Evolutionary conservation across 2,888 invertebrate genomes (phyloP), one percentile per base, ranked within the genome.

Genomic region (Dugesia japonica): DNA sequence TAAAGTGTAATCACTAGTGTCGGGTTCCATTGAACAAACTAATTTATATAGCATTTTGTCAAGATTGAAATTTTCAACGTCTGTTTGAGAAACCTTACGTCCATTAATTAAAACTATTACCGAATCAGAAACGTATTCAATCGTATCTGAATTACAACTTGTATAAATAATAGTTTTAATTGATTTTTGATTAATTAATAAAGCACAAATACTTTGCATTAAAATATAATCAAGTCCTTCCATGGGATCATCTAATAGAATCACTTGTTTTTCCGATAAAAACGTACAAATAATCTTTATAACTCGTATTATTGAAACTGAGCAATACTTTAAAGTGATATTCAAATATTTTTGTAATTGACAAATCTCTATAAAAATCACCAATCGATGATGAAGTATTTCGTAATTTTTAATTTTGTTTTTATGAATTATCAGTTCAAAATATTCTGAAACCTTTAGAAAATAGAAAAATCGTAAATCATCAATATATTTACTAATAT

Each of bases 1-100:
- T 23, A 56, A n/a, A 56, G 56, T 56, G n/a, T 56, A 56, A 56
- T 56, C 56, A n/a, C 56, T 56, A 23, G 56, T 56, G 56, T 56
- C 56, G 20, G 56, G 56, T n/a, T 56, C 56, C 56, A 56, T 56
- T 4, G 56, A 56, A 56, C 56, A 56, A 56, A 56, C 56, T n/a
- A 56, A 56, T 56, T 56, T 56, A 56, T 56, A 56, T 7, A 56
- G 56, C 56, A 56, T 56, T 56, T 23, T n/a, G n/a, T 56, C n/a
- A 4, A 56, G n/a, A 56, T 56, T 56, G 4, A 56, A 56, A 56
- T 56, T 56, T 56, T 56, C 56, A 56, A 56, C 17, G 56, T 56
- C 56, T 7, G 56, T 13, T n/a, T 56, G 56, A 4, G 56, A 56
- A 4, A 56, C 56, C 56, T 56, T 56, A 9, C 56, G 4, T n/a